Evolutionary conservation across 2,797 vertebrate genomes (phyloP).

Genomic region (Sebastes trivittatus): DNA sequence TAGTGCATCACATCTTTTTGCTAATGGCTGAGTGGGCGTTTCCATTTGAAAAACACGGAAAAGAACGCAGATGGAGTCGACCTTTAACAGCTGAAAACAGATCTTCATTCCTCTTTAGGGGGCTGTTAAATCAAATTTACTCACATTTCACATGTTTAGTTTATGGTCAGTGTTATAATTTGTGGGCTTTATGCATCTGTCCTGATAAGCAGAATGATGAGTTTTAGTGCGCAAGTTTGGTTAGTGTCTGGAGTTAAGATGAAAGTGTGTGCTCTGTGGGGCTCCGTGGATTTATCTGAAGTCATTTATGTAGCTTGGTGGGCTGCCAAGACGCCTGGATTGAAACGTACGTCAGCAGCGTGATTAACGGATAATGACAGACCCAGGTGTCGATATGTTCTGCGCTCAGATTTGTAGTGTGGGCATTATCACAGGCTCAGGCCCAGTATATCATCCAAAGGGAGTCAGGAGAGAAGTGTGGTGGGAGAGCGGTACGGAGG

Average conservation of each 20-base stretch:
- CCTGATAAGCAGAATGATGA: constrained; percentile 18
- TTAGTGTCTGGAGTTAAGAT: constrained; percentile 35
- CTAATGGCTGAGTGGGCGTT: not conserved
- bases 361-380: constrained; percentile 84
- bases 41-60: not conserved
- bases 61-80: not conserved
- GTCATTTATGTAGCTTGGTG: constrained; percentile 69
- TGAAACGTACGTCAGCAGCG: constrained; percentile 71
- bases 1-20: not conserved
- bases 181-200: not conserved
- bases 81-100: not conserved
- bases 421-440: constrained; percentile 68
- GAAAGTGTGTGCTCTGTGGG: constrained; percentile 27
- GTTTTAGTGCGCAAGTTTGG: constrained; percentile 21
- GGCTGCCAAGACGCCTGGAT: constrained; percentile 68
- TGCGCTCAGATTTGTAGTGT: constrained; percentile 78
- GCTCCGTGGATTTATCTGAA: constrained; percentile 71
- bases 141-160: not conserved
- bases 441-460: constrained; percentile 76
- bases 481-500: constrained; percentile 29
- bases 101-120: not conserved
- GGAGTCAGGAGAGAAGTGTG: constrained; percentile 53
- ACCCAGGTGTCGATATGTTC: constrained; percentile 77
- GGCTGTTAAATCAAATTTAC: not conserved
- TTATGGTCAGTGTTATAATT: not conserved